Conservation (phyloP, 2,113 vertebrate genomes). For the Acrocephalus arundinaceus region DNA sequence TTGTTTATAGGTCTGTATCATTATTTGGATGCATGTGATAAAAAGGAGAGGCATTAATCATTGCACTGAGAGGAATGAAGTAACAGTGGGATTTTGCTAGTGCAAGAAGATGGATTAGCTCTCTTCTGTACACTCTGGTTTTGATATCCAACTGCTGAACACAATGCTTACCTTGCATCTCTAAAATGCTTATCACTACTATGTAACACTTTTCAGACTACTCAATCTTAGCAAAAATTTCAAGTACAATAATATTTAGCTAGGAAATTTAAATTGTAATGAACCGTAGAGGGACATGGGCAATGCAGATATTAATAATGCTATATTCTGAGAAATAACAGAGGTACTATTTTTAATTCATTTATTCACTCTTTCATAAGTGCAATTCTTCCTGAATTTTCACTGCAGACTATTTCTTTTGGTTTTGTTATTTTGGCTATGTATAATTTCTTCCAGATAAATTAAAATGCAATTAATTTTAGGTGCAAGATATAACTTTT, state of each 20-base stretch:
- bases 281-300: not conserved
- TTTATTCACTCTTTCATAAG: not conserved
- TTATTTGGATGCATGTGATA: not conserved
- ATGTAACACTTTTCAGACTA: not conserved
- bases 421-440: not conserved
- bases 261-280: slow-evolving; percentile 44
- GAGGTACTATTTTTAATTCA: slow-evolving; percentile 28
- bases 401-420: not conserved
- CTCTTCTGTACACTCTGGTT: not conserved
- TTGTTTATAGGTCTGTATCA: not conserved
- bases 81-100: not conserved
- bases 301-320: not conserved
- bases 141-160: not conserved
- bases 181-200: not conserved
- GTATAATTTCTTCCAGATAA: not conserved
- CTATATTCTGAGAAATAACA: not conserved
- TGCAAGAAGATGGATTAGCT: not conserved
- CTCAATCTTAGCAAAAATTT: not conserved
- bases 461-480: not conserved
- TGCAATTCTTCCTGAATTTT: not conserved
- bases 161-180: not conserved
- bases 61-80: not conserved
- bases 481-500: not conserved
- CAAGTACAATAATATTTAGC: not conserved
- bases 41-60: not conserved